Base-by-base conservation (phyloP, 2,113 vertebrate species). In the Rhabdornis inornatus region DNA sequence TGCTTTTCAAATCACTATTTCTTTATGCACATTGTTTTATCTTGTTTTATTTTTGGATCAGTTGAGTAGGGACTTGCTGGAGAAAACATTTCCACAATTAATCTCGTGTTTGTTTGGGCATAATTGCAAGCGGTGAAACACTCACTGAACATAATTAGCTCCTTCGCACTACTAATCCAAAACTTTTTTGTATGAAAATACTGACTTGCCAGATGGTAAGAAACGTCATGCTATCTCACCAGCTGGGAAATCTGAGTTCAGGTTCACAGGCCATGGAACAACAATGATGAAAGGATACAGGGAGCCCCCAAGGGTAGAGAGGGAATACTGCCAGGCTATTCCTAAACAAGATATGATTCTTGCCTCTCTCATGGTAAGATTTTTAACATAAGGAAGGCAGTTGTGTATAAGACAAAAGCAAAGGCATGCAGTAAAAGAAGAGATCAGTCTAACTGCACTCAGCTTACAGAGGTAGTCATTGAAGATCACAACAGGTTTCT, bases 11-110 rank as follows among this genome's bases (percentile, higher is more conserved):
- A 95, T 45, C 15, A 31, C 9, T 89, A 8, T 91, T 72, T 70
- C 35, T 77, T 74, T 55, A 61, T 37, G n/a, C 14, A 74, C 33
- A 35, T 52, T 42, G 35, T 65, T 49, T 72, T 87, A 64, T 31
- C 45, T 94, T 42, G 35, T 65, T 49, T 72, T 87, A 64, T 31
- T 42, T 94, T 93, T 94, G 70, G 96, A 91, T 68, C 39, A 57
- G 21, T 11, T 89, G 60, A 95, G 89, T 14, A 78, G 37, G 42
- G 60, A 92, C 53, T 96, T 94, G 52, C 66, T 85, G 92, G 52
- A 95, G 70, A 90, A 97, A 98, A 97, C 93, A 92, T 78, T 97
- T 96, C 80, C 87, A 95, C 89, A 95, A 97, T 97, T 97, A 96
- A 96, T 94, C 97, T 97, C 39, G 12, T 97, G 93, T 96, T 97